These are phyloP conservation scores for Oreochromis aureus DNA, from an alignment of 2,113 vertebrate species.

Conservation along the genomic window DNA sequence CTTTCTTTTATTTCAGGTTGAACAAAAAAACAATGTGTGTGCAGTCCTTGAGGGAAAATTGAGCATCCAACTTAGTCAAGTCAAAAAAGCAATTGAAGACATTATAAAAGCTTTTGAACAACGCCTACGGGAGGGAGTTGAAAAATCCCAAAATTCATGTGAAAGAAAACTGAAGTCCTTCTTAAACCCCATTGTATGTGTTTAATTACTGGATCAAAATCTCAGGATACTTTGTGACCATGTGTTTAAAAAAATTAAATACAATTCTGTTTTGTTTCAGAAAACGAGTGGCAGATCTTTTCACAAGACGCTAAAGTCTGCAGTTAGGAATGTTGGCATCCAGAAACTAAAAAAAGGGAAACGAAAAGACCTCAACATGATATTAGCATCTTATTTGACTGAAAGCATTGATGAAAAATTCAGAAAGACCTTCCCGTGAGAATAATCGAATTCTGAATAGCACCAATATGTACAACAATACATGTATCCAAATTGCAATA, in stretches of 20 bases:
- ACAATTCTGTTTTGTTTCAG: background rate
- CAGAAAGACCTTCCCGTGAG: slow-evolving; percentile 33
- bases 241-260: accelerated
- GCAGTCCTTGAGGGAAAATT: background rate
- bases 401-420: slow-evolving; percentile 13
- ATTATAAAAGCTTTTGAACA: background rate
- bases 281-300: background rate
- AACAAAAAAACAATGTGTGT: background rate
- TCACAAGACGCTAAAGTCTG: accelerated
- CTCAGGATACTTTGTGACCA: accelerated
- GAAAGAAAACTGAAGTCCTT: background rate
- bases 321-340: accelerated
- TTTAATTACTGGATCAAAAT: accelerated
- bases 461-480: too few species aligned
- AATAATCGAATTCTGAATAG: background rate
- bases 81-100: background rate
- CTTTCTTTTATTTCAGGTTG: background rate
- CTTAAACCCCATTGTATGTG: background rate
- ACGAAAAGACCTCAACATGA: accelerated
- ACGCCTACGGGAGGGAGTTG: background rate
- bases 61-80: background rate
- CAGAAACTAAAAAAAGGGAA: background rate
- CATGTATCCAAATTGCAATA: background rate
- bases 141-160: background rate
- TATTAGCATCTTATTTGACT: background rate